These are phyloP conservation scores for Hozukius guyotensis DNA, from an alignment of 2,797 vertebrate genomes.

Conservation along the genomic window DNA sequence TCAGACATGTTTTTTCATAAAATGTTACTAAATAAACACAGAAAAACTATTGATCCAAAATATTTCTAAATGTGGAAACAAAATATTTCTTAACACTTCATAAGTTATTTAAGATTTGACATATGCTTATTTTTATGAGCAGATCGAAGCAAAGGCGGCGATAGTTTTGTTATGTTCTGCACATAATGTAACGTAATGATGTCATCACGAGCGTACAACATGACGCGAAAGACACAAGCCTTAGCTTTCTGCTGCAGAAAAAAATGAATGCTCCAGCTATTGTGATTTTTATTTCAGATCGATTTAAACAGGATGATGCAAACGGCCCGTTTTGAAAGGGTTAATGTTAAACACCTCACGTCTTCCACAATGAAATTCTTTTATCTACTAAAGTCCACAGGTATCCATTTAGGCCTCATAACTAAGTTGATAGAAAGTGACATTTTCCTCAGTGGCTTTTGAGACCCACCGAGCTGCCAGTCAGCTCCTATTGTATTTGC, in stretches of 20 bases:
- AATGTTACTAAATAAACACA: too few species aligned
- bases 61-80: too few species aligned
- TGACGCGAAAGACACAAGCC: background rate
- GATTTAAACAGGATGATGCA: background rate
- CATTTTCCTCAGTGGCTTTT: conserved; percentile 65
- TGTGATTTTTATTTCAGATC: background rate
- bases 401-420: conserved; percentile 51
- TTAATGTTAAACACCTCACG: conserved; percentile 4
- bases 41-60: too few species aligned
- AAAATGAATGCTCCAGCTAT: background rate
- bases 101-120: too few species aligned
- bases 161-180: background rate
- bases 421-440: conserved; percentile 62
- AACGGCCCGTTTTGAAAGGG: background rate
- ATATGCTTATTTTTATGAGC: too few species aligned
- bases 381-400: conserved; percentile 29
- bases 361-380: conserved; percentile 14
- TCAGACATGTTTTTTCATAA: too few species aligned
- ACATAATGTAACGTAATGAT: background rate
- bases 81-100: too few species aligned
- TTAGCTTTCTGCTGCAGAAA: too few species aligned
- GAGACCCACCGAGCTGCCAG: conserved; percentile 67
- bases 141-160: background rate
- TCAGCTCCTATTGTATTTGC: conserved; percentile 69
- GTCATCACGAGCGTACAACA: background rate